Evolutionary conservation across 2,888 invertebrate species (phyloP).

Genomic region (Habrosyne pyritoides): DNA sequence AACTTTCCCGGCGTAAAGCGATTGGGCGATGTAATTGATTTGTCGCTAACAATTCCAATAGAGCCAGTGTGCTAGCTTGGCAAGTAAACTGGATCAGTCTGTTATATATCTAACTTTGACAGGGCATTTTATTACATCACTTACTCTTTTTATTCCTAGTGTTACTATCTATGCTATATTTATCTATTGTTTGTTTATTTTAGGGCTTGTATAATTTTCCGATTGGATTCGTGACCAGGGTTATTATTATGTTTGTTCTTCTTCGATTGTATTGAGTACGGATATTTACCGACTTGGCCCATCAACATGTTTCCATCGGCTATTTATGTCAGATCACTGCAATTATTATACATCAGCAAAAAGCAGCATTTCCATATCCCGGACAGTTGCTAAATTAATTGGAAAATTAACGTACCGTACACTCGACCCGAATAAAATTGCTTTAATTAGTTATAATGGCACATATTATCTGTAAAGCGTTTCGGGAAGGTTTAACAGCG

Average conservation of each 20-base stretch:
- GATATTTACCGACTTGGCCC: not conserved
- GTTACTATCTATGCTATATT: not conserved
- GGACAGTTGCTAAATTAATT: conserved; percentile 51
- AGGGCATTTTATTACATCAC: not conserved
- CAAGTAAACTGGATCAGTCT: not conserved
- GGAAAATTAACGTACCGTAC: conserved; percentile 47
- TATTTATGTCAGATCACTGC: not conserved
- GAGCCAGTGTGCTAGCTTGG: conserved; percentile 3
- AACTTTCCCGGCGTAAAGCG: conserved; percentile 35
- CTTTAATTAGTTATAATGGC: conserved; percentile 34
- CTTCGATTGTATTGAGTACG: not conserved
- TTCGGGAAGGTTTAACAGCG: not conserved
- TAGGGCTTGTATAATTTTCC: not conserved
- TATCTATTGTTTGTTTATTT: too few species aligned
- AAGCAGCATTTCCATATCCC: conserved; percentile 24
- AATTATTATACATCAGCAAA: conserved; percentile 13
- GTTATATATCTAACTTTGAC: not conserved
- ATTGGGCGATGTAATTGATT: conserved; percentile 41
- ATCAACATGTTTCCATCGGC: not conserved
- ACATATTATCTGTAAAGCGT: not conserved
- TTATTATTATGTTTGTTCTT: not conserved
- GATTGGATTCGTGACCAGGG: not conserved
- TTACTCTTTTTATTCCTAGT: not conserved
- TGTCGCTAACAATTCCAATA: conserved; percentile 17
- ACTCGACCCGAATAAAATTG: conserved; percentile 38